Evolutionary conservation across 2,888 invertebrate genomes (phyloP), one percentile per base, ranked within the genome.

Genomic region (Drosophila helvetica): DNA sequence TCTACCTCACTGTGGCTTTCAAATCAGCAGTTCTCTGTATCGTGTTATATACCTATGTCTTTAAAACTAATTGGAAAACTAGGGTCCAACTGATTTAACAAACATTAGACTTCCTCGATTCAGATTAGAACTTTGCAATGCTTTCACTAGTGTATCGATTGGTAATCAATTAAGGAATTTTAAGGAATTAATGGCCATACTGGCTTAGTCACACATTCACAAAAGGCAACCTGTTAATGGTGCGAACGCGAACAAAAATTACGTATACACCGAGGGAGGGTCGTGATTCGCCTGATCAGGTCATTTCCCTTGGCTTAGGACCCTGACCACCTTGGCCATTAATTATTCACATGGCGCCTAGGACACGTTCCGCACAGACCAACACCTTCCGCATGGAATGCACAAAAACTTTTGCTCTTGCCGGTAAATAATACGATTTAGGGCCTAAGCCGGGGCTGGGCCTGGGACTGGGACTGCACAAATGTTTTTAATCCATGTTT

Each of bases 281-380:
- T 12, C 17, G 48, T 47, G 66, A 74, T 64, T 70, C 74, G 55
- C 55, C 45, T 47, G 54, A 51, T 54, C 54, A 43, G 18, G 17
- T 2, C 47, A 56, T 18, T 54, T 50, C 19, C 38, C 47, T 7
- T 15, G n/a, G 38, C 15, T 43, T 33, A 9, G 48, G 42, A 15
- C 25, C 18, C 27, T n/a, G 33, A 57, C 22, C 38, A 33, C 38
- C 38, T 12, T 55, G 33, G 58, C 76, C 57, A 80, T 88, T 78
- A 88, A 88, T 83, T 83, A 83, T 88, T 80, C 84, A 83, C 73
- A 80, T 79, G 78, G 64, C 68, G 63, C 77, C 63, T 64, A 69
- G 66, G 27, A 65, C 57, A 71, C 56, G 48, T 60, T 83, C 57
- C 60, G 53, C 62, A 65, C 58, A 66, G 63, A 54, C 50, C 73